Conservation (phyloP, 2,113 vertebrate species). For the Lates calcarifer region DNA sequence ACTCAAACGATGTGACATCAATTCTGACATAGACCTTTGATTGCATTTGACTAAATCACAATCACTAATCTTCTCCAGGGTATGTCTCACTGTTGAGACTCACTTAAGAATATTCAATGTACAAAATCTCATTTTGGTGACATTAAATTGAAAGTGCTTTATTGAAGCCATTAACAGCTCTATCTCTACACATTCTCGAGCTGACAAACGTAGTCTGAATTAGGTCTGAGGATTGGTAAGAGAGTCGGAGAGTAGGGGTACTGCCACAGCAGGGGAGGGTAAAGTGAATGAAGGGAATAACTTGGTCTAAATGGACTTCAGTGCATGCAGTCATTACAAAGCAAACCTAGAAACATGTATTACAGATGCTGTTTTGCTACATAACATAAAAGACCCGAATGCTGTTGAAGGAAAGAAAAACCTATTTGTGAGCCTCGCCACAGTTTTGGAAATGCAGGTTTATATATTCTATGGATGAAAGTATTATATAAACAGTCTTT, state of each 20-base stretch:
- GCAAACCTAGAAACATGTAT: neutral
- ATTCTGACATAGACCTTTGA: constrained; percentile 37
- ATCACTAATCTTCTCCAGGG: constrained; percentile 37
- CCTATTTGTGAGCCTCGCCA: too few relatives aligned
- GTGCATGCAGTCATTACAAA: constrained; percentile 21
- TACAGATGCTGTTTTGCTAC: constrained; percentile 10
- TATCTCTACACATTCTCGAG: constrained; percentile 20
- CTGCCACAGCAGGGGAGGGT: constrained; percentile 24
- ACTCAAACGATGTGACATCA: constrained; percentile 36
- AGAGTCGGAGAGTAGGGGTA: neutral
- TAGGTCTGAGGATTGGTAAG: constrained; percentile 22
- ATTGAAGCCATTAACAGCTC: constrained; percentile 9
- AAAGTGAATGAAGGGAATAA: constrained; percentile 38
- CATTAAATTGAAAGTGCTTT: constrained; percentile 15
- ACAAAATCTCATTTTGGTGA: constrained; percentile 24
- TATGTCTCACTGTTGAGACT: constrained; percentile 21
- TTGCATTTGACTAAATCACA: constrained; percentile 42
- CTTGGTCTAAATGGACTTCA: constrained; percentile 29
- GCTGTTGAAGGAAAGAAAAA: neutral
- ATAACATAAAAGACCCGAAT: neutral
- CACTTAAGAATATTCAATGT: constrained; percentile 33
- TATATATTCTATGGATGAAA: too few relatives aligned
- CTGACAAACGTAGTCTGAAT: neutral
- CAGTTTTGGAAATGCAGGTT: too few relatives aligned
- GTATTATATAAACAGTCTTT: neutral